Percentiles rank a stretch among this genome's conserved stretches.
Conservation (phyloP, 2,888 invertebrate genomes). For the Meghimatium bilineatum region DNA sequence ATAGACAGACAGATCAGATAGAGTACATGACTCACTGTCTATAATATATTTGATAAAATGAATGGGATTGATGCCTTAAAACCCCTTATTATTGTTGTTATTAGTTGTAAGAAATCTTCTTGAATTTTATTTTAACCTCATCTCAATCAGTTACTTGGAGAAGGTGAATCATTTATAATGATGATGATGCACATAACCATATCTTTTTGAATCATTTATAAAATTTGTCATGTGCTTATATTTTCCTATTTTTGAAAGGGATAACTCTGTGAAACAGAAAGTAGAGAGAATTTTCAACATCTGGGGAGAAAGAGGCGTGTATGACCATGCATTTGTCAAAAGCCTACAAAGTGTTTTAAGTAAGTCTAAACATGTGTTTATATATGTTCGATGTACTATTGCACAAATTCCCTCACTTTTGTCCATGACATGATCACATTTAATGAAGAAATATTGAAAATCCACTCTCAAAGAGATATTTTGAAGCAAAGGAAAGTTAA, state of each 20-base stretch:
- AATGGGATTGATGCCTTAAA: neutral
- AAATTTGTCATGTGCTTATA: neutral
- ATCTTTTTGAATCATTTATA: too few species aligned
- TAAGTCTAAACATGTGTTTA: conserved; percentile 50
- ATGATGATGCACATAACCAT: too few species aligned
- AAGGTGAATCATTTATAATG: neutral
- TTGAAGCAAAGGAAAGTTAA: too few species aligned
- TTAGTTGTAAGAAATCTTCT: neutral
- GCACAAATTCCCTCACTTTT: too few species aligned
- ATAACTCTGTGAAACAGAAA: conserved; percentile 91
- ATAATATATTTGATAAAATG: neutral
- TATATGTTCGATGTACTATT: neutral
- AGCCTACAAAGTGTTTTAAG: conserved; percentile 88
- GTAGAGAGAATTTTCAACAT: conserved; percentile 94
- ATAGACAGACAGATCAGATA: too few species aligned
- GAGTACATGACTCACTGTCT: too few species aligned
- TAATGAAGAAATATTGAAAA: too few species aligned
- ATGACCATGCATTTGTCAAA: conserved; percentile 91
- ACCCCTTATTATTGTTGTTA: neutral
- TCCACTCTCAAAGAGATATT: too few species aligned
- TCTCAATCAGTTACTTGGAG: neutral
- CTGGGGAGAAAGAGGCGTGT: conserved; percentile 95
- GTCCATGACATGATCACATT: too few species aligned
- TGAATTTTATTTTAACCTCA: neutral
- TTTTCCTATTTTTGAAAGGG: conserved; percentile 80